Conservation (phyloP, 2,797 vertebrate species). For the Enteromius viviparus region DNA sequence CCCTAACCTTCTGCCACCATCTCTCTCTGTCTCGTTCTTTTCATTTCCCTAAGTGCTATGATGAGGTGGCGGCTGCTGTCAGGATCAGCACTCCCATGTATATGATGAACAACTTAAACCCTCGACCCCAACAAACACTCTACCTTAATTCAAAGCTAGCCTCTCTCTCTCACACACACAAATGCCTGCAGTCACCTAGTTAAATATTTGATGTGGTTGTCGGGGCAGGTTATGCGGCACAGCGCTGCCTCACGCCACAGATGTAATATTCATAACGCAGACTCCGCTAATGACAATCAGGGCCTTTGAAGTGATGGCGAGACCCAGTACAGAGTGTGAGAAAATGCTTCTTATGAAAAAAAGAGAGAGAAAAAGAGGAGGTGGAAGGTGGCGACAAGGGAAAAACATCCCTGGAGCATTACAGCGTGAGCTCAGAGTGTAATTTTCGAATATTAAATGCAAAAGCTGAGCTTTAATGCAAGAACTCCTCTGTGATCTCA, state of each 20-base stretch:
- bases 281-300: slow-evolving; percentile 51
- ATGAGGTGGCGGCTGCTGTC: slow-evolving; percentile 44
- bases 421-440: slow-evolving; percentile 17
- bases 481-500: slow-evolving; percentile 42
- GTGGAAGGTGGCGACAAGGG: slow-evolving; percentile 3
- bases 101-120: slow-evolving; percentile 45
- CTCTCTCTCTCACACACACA: slow-evolving; percentile 25
- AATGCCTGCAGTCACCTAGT: slow-evolving; percentile 56
- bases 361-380: not conserved
- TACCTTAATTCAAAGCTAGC: slow-evolving; percentile 36
- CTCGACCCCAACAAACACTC: slow-evolving; percentile 36
- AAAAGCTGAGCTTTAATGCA: slow-evolving; percentile 44
- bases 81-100: slow-evolving; percentile 42
- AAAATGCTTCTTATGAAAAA: slow-evolving; percentile 26
- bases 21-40: slow-evolving; percentile 39
- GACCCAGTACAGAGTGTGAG: slow-evolving; percentile 41
- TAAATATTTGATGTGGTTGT: slow-evolving; percentile 73
- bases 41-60: slow-evolving; percentile 55
- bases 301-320: slow-evolving; percentile 57
- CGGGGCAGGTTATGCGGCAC: slow-evolving; percentile 62
- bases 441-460: slow-evolving; percentile 49
- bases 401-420: slow-evolving; percentile 39
- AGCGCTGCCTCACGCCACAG: slow-evolving; percentile 41
- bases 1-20: slow-evolving; percentile 40
- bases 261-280: slow-evolving; percentile 67